These are phyloP conservation scores for Neosilurus mollespiculum DNA, from an alignment of 2,797 vertebrate genomes.

Conservation along the genomic window DNA sequence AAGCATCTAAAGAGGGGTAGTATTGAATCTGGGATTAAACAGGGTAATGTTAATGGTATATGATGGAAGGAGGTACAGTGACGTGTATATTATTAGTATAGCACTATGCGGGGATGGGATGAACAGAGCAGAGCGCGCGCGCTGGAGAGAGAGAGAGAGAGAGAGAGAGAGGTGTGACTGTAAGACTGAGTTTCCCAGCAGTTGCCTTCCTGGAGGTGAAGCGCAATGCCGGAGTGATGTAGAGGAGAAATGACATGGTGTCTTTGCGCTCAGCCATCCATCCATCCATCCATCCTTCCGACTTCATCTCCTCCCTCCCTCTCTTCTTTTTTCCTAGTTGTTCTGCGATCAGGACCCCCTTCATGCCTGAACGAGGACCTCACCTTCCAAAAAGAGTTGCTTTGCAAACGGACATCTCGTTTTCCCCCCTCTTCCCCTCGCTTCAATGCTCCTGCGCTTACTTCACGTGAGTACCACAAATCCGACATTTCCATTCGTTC, in stretches of 20 bases:
- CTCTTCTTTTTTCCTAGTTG: neutral
- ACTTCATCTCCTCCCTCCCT: neutral
- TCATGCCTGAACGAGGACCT: conserved; percentile 11
- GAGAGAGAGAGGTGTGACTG: neutral
- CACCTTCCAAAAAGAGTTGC: conserved; percentile 15
- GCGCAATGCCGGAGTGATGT: conserved; percentile 7
- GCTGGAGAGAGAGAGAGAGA: neutral
- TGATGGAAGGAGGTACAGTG: neutral
- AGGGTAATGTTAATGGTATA: neutral
- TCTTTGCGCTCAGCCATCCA: neutral
- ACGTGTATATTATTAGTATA: neutral
- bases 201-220: conserved; percentile 8
- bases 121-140: neutral
- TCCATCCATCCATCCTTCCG: neutral
- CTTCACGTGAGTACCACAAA: conserved; percentile 34
- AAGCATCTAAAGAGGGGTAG: neutral
- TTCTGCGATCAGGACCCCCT: conserved; percentile 16
- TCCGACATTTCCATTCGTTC: neutral
- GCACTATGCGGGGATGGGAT: neutral
- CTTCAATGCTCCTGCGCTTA: neutral
- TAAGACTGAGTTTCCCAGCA: neutral
- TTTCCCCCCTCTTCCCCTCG: neutral
- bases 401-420: conserved; percentile 4
- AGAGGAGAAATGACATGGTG: conserved; percentile 12
- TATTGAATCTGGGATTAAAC: no score